These are phyloP conservation scores for Vanessa cardui DNA, from an alignment of 2,888 invertebrate species.

Conservation along the genomic window DNA sequence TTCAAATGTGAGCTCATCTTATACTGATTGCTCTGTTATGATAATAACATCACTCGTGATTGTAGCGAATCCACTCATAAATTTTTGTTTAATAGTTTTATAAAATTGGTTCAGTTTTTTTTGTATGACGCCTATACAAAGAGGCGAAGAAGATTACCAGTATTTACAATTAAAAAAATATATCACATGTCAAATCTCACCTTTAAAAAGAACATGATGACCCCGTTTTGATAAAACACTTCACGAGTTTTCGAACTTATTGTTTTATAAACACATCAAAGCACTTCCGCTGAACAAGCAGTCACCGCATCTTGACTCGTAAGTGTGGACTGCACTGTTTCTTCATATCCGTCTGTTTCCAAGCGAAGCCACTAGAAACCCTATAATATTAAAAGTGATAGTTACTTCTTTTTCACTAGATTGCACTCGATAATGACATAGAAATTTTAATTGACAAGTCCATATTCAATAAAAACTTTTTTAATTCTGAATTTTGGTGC, in stretches of 20 bases:
- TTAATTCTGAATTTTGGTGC: too few relatives aligned
- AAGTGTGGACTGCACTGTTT: slow-evolving; percentile 52
- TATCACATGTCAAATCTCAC: slow-evolving; percentile 19
- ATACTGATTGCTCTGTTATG: too few relatives aligned
- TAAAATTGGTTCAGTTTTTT: too few relatives aligned
- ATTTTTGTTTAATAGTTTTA: too few relatives aligned
- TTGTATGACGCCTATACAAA: too few relatives aligned
- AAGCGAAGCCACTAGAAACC: slow-evolving; percentile 69
- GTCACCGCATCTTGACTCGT: slow-evolving; percentile 59
- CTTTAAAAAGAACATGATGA: slow-evolving; percentile 32
- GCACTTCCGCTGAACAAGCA: slow-evolving; percentile 18
- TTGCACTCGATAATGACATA: slow-evolving; percentile 4
- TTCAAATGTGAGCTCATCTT: too few relatives aligned
- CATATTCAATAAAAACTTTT: slow-evolving; percentile 56
- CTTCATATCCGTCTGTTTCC: slow-evolving; percentile 64
- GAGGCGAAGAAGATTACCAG: too few relatives aligned
- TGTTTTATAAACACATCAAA: slow-evolving; percentile 26
- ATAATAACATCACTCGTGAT: too few relatives aligned
- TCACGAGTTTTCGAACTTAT: slow-evolving; percentile 28
- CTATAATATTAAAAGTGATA: slow-evolving; percentile 64
- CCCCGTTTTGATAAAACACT: slow-evolving; percentile 23
- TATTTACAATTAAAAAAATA: too few relatives aligned
- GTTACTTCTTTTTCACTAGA: slow-evolving; percentile 12
- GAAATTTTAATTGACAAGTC: slow-evolving; percentile 49
- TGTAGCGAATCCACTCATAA: too few relatives aligned